These are phyloP conservation scores for Acridotheres tristis DNA, from an alignment of 2,797 vertebrate species.

Conservation along the genomic window DNA sequence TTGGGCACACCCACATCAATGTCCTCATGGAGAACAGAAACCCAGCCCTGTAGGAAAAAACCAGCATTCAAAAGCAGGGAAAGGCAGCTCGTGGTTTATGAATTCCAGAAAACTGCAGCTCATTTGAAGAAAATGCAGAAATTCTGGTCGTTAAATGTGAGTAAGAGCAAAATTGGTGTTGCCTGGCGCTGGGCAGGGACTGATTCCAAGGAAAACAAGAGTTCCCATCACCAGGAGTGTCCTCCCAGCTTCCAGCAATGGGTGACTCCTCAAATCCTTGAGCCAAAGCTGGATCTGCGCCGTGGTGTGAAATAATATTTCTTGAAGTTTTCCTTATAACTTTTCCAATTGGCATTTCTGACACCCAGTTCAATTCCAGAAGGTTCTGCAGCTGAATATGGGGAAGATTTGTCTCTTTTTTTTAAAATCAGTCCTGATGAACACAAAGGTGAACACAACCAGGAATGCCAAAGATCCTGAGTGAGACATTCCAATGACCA, in stretches of 20 bases:
- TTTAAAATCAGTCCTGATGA: neutral
- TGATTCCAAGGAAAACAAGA: neutral
- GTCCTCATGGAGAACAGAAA: neutral
- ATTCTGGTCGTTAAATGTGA: neutral
- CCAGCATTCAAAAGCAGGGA: neutral
- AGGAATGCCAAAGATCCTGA: neutral
- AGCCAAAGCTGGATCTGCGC: neutral
- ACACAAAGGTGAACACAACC: neutral
- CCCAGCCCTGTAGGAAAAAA: neutral
- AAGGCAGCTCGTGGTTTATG: neutral
- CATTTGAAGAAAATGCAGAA: neutral
- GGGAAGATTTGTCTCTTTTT: neutral
- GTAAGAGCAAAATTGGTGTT: neutral
- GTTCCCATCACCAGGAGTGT: neutral
- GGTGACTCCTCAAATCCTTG: neutral
- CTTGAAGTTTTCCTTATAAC: neutral
- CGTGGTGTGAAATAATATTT: neutral
- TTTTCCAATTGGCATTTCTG: neutral
- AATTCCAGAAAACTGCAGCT: neutral
- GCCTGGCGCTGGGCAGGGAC: neutral
- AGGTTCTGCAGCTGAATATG: neutral
- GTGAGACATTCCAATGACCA: neutral
- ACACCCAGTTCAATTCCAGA: accelerated
- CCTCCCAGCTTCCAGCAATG: neutral
- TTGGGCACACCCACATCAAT: neutral